Base-by-base conservation (phyloP, 2,888 invertebrate genomes). In the Steinernema carpocapsae region DNA sequence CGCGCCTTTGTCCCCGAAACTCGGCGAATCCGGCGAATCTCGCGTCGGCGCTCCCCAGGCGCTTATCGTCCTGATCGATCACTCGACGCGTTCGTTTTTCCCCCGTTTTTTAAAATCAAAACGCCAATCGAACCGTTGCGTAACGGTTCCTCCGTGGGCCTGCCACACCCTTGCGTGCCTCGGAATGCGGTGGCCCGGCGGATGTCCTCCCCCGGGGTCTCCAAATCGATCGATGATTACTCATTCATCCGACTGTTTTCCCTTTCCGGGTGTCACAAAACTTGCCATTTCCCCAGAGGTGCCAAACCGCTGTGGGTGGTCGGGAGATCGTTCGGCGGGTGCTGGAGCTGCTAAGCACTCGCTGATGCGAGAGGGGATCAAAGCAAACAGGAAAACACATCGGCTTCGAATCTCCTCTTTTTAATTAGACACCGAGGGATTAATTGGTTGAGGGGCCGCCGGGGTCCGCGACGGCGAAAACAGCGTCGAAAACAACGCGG, bases 351-450 rank as follows among this genome's bases (percentile, higher is more conserved):
- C 7, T 14, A 14, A 7, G 14, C 10, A 43, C 10, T 7, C 43
- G 43, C 43, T 14, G 14, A 12, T 7, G 43, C 7, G 43, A 7
- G 10, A 14, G 43, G 43, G 43, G 43, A 43, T 43, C 43, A 43
- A n/a, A n/a, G n/a, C n/a, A n/a, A n/a, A 43, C 43, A 43, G 10
- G 43, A 43, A 43, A 14, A 12, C 10, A 43, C 43, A 14, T 12
- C 43, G 43, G 56, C 6, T n/a, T n/a, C 56, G 56, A 56, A 56
- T 56, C 56, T 24, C n/a, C n/a, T 24, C 56, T 10, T 56, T 56
- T 56, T 56, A 56, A 56, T 56, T 56, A 56, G 56, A 56, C 56
- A 24, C 56, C 56, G 56, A 56, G 56, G 56, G 56, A 56, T 56
- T 56, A 56, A 56, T 56, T 56, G 56, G 56, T 56, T 26, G 22